phyloP scores from a whole-genome alignment of 1,140 invertebrate genomes.

The Hestina assimilis region DNA sequence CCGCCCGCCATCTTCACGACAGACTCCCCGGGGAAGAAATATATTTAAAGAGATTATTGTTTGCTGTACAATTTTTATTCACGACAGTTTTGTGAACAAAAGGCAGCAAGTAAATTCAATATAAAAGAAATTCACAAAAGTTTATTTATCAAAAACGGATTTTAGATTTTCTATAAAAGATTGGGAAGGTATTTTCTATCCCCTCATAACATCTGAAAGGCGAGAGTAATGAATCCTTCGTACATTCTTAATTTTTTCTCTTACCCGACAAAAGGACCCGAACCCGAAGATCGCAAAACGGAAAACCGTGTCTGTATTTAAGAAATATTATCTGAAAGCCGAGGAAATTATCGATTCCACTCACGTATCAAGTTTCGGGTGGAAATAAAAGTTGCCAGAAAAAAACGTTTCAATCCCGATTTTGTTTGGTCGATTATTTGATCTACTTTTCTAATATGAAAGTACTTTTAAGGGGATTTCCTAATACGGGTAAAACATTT shows the following conservation, averaged over 20 bases:
- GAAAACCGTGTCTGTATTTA: slow-evolving; percentile 5
- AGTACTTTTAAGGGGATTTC: background rate
- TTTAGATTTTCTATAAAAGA: too few species aligned
- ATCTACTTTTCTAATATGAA: slow-evolving; percentile 14
- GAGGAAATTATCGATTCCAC: slow-evolving; percentile 18
- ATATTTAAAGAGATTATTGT: slow-evolving; percentile 11
- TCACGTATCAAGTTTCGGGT: slow-evolving; percentile 13
- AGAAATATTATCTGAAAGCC: slow-evolving; percentile 8
- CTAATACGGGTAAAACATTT: background rate
- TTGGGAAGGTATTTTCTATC: background rate
- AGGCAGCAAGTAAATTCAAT: too few species aligned
- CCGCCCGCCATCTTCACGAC: background rate
- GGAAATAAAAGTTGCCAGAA: slow-evolving; percentile 15
- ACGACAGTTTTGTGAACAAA: too few species aligned
- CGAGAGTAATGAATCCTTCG: background rate
- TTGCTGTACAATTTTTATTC: slow-evolving; percentile 4
- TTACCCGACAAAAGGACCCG: background rate
- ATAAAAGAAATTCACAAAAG: too few species aligned
- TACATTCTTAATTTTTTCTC: background rate
- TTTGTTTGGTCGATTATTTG: slow-evolving; percentile 19
- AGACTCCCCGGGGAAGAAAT: slow-evolving; percentile 1
- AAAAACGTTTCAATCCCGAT: slow-evolving; percentile 17
- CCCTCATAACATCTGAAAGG: background rate
- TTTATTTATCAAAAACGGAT: too few species aligned
- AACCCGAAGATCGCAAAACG: background rate